Percentiles rank a stretch among this genome's conserved stretches.
Evolutionary conservation across 2,888 invertebrate genomes (phyloP).

Genomic region (Epinotia ramella): DNA sequence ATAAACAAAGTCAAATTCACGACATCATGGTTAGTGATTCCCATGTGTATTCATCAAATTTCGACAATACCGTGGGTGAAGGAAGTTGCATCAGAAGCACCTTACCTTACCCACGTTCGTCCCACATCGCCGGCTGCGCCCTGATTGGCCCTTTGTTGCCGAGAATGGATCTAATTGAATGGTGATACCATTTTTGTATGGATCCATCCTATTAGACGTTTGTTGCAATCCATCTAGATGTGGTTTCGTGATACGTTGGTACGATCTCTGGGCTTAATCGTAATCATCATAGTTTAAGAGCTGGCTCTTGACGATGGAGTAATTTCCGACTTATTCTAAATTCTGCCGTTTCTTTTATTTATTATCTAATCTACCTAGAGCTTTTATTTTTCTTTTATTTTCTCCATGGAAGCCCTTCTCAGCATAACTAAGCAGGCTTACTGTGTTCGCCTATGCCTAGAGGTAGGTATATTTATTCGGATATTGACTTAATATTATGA

Average conservation of each 20-base stretch:
- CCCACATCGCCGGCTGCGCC: slow-evolving; percentile 56
- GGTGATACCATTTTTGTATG: slow-evolving; percentile 48
- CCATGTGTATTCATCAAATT: slow-evolving; percentile 57
- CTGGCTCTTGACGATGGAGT: too few relatives aligned
- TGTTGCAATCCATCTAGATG: slow-evolving; percentile 17
- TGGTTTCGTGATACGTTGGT: slow-evolving; percentile 3
- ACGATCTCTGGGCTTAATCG: background rate
- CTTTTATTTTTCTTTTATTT: too few relatives aligned
- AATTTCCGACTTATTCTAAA: too few relatives aligned
- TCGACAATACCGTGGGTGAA: slow-evolving; percentile 64
- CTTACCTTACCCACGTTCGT: slow-evolving; percentile 67
- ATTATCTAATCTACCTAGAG: too few relatives aligned
- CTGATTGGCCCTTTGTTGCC: slow-evolving; percentile 65
- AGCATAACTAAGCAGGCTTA: too few relatives aligned
- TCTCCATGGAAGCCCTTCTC: too few relatives aligned
- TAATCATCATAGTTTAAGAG: too few relatives aligned
- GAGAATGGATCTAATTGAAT: slow-evolving; percentile 53
- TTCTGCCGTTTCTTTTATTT: too few relatives aligned
- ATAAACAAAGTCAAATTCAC: slow-evolving; percentile 11
- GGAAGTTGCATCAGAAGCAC: slow-evolving; percentile 77
- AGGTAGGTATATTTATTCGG: background rate
- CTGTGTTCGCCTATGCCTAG: too few relatives aligned
- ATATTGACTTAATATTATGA: background rate
- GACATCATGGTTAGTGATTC: slow-evolving; percentile 43
- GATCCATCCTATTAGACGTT: slow-evolving; percentile 9